Percentiles rank a stretch among this genome's conserved stretches.
These are phyloP conservation scores for Campopleginae sp. DNA, from an alignment of 2,888 invertebrate species.

Conservation along the genomic window DNA sequence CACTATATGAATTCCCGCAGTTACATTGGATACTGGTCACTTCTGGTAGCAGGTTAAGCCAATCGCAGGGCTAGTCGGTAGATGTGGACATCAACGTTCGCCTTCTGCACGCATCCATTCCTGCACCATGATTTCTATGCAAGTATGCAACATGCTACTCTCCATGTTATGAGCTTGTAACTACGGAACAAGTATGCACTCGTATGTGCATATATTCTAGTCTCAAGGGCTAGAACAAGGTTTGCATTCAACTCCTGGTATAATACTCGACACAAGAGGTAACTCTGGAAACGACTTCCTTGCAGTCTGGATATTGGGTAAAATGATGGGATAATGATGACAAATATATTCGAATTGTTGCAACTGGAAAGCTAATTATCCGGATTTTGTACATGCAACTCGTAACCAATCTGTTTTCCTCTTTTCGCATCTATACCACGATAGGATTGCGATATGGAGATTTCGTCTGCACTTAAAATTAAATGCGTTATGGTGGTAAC, in stretches of 20 bases:
- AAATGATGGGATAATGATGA: neutral
- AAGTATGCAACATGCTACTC: conserved; percentile 63
- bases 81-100: conserved; percentile 18
- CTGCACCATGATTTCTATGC: conserved; percentile 62
- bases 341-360: neutral
- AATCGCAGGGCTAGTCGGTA: neutral
- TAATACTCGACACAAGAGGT: conserved; percentile 11
- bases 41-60: conserved; percentile 14
- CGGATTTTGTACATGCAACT: neutral
- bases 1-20: conserved; percentile 12
- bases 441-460: conserved; percentile 4
- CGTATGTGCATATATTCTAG: conserved; percentile 18
- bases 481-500: conserved; percentile 46
- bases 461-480: conserved; percentile 39
- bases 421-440: neutral
- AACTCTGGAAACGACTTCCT: conserved; percentile 6
- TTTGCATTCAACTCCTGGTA: conserved; percentile 19
- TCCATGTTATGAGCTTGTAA: conserved; percentile 60
- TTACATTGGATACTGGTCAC: conserved; percentile 26
- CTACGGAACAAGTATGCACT: conserved; percentile 35
- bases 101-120: conserved; percentile 67
- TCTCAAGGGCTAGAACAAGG: conserved; percentile 35
- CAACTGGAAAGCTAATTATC: neutral
- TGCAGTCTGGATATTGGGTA: conserved; percentile 3
- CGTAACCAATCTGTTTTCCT: neutral